Percentiles rank a stretch among this genome's conserved stretches.
phyloP scores from a whole-genome alignment of 2,797 vertebrate species.

The Miichthys miiuy region DNA sequence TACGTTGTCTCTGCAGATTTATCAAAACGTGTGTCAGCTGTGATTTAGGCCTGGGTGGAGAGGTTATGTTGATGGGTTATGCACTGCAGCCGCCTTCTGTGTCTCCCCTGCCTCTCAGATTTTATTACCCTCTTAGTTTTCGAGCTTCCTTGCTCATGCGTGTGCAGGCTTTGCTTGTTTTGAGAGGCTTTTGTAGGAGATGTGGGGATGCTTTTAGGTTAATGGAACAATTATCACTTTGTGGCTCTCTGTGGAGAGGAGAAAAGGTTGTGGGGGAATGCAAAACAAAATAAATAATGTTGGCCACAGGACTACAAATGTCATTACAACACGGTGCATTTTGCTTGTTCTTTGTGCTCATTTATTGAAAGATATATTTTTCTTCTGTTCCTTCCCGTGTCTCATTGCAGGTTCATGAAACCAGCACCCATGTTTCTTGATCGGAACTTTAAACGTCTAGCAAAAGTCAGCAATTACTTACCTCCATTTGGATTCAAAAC shows the following conservation, averaged over 20 bases:
- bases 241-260: not conserved
- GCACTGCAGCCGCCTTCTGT: conserved; percentile 34
- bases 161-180: conserved; percentile 35
- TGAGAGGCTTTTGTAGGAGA: conserved; percentile 7
- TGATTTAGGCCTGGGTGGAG: conserved; percentile 45
- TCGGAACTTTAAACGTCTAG: conserved; percentile 91
- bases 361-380: conserved; percentile 19
- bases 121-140: conserved; percentile 33
- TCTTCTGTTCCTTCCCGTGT: not conserved
- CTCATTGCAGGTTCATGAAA: conserved; percentile 88
- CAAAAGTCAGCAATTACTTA: conserved; percentile 90
- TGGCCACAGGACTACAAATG: not conserved
- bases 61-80: conserved; percentile 48
- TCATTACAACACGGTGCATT: not conserved
- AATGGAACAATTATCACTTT: conserved; percentile 44
- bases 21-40: conserved; percentile 37
- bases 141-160: conserved; percentile 14
- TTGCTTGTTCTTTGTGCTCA: not conserved
- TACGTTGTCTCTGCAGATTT: conserved; percentile 35
- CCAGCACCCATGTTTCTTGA: conserved; percentile 96
- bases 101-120: conserved; percentile 13
- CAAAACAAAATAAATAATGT: conserved; percentile 1
- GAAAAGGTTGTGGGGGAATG: not conserved
- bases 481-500: conserved; percentile 98
- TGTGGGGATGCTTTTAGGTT: conserved; percentile 53